Base-by-base conservation (phyloP, 1,140 invertebrate genomes). In the Drosophila novamexicana region DNA sequence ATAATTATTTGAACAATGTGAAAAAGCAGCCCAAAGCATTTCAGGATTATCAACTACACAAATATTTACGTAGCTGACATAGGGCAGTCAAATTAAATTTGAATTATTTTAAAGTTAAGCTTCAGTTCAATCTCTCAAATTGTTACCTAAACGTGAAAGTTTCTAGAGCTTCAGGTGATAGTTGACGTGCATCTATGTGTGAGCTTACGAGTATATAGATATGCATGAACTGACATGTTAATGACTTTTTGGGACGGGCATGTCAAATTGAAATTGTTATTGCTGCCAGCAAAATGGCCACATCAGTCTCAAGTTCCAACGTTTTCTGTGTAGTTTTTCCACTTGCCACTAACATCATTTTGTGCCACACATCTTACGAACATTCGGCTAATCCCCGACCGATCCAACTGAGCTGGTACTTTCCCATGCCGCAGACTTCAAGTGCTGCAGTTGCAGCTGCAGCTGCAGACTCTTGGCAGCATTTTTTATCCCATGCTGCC, bases 341-440 rank as follows among this genome's bases (percentile, higher is more conserved):
- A 53, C 34, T 66, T 74, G 54, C 61, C 36, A 34, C 45, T 36
- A 61, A n/a, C 67, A 54, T 54, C 42, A 18, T 65, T 59, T 53
- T 61, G 37, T 49, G 62, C 40, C 63, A 74, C 63, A 78, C 70
- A 58, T 72, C 63, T 52, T 9, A 50, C 57, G 69, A 74, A 67
- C 75, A 78, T 74, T 77, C 77, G 69, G 77, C 77, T 84, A 84
- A 83, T 84, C 76, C 80, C 76, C 66, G 71, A 69, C 52, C 72
- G 62, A 83, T 82, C 63, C 67, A 66, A 79, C 52, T 80, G 79
- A 75, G 80, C 58, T 82, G 67, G 45, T 74, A 72, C 77, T 80
- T 77, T 77, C 59, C 56, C 49, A 69, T 77, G 76, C 58, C 62
- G 66, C 61, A 72, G n/a, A 47, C 64, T 54, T 61, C 40, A 49